Conservation (phyloP, 92 coral and sea anemone species). For the Porites cylindrica region DNA sequence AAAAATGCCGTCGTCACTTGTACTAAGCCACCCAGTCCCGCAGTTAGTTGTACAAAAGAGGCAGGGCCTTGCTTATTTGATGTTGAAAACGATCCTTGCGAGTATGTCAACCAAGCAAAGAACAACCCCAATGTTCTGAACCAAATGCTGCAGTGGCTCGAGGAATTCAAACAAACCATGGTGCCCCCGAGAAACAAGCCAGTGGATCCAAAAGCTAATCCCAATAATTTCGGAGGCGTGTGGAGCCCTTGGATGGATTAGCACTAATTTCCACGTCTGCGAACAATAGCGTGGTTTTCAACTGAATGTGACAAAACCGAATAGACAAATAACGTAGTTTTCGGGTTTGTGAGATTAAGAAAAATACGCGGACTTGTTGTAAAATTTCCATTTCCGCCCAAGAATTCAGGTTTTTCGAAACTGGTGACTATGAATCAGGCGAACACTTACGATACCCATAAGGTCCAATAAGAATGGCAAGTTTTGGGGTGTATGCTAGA, state of each 20-base stretch:
- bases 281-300: no score
- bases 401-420: no score
- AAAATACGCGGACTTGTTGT: no score
- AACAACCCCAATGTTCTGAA: conserved; percentile 59
- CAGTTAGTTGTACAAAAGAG: conserved; percentile 54
- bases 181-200: conserved; percentile 67
- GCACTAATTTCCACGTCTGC: no score
- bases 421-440: no score
- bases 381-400: no score
- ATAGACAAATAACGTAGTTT: no score
- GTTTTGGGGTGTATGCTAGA: no score
- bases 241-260: conserved; percentile 75
- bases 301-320: no score
- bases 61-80: conserved; percentile 83
- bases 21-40: conserved; percentile 55
- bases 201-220: conserved; percentile 73
- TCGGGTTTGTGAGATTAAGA: no score
- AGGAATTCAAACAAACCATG: conserved; percentile 77
- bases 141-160: conserved; percentile 69
- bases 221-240: conserved; percentile 69
- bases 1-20: conserved; percentile 83
- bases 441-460: no score
- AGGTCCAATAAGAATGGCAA: no score
- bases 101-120: conserved; percentile 75
- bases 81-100: conserved; percentile 79